Evolutionary conservation across 2,888 invertebrate species (phyloP), one percentile per base, ranked within the genome.

Genomic region (Apodemia mormo): DNA sequence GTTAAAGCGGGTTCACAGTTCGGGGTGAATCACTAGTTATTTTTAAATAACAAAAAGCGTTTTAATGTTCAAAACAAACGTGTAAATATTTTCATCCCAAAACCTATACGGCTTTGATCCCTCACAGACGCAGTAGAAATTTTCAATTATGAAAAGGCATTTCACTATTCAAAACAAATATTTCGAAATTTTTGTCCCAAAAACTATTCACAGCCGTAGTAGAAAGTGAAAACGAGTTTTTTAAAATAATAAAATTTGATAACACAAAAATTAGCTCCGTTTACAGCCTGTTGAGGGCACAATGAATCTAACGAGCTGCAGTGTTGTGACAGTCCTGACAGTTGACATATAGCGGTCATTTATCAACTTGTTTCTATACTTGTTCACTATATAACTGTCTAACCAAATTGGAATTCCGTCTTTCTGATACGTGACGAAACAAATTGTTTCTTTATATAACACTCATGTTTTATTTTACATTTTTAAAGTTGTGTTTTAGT

Each of bases 251-350:
- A 0, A 14, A 45, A 45, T 45, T 45, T 45, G 45, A 65, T 65
- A 40, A 65, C 52, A 54, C 49, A 89, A 90, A 88, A 89, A 83
- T 82, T 81, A 84, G 82, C 82, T 85, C 86, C 85, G 84, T 86
- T 88, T 87, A 84, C 83, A 84, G 84, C 84, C 77, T 78, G 81
- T 79, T 79, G 82, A 84, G 86, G 86, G 83, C 84, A 84, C 81
- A 87, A 89, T 86, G 89, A 83, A 90, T 89, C 85, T 89, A 88
- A 90, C 91, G 88, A 90, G 90, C 87, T 84, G 82, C 83, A 79
- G 82, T 87, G 90, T 91, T 92, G 92, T 92, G 92, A 91, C 91
- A 90, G 86, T 83, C 86, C 82, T 82, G 92, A 90, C 92, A 88
- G 88, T 84, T 90, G 92, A 92, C 89, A 90, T 90, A 93, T 92